phyloP scores from a whole-genome alignment of 2,113 vertebrate genomes.

The Riparia riparia region DNA sequence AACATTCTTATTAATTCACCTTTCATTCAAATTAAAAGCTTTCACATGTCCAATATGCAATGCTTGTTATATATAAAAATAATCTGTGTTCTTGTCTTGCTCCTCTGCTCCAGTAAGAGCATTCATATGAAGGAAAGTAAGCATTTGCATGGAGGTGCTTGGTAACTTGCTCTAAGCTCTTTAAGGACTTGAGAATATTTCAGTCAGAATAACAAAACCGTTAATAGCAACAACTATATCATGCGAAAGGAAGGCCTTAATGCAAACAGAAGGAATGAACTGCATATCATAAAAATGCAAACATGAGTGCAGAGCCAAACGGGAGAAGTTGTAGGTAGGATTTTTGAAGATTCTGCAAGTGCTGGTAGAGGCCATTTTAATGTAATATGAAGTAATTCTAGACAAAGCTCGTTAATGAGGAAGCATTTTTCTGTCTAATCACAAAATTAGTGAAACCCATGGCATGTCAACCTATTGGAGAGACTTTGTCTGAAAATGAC shows the following conservation, averaged over 20 bases:
- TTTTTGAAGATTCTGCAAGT: background rate
- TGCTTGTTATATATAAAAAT: background rate
- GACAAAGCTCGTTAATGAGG: background rate
- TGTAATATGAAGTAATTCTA: background rate
- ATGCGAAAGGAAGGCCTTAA: background rate
- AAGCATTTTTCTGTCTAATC: background rate
- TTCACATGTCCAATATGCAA: background rate
- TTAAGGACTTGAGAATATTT: background rate
- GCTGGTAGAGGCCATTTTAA: background rate
- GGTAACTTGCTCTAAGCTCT: background rate
- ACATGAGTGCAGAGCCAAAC: background rate
- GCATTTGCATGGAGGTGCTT: background rate
- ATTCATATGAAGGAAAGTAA: background rate
- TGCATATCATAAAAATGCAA: background rate
- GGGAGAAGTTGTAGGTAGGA: background rate
- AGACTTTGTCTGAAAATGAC: background rate
- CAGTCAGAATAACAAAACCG: background rate
- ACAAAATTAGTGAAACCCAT: background rate
- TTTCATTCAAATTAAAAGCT: background rate
- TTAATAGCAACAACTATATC: background rate
- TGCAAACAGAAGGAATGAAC: background rate
- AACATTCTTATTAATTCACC: background rate
- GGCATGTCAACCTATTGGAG: background rate
- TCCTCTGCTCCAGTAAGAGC: background rate
- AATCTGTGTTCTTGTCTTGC: background rate